These are phyloP conservation scores for Ennomos fuscantarius DNA, from an alignment of 2,888 invertebrate genomes.

Conservation along the genomic window DNA sequence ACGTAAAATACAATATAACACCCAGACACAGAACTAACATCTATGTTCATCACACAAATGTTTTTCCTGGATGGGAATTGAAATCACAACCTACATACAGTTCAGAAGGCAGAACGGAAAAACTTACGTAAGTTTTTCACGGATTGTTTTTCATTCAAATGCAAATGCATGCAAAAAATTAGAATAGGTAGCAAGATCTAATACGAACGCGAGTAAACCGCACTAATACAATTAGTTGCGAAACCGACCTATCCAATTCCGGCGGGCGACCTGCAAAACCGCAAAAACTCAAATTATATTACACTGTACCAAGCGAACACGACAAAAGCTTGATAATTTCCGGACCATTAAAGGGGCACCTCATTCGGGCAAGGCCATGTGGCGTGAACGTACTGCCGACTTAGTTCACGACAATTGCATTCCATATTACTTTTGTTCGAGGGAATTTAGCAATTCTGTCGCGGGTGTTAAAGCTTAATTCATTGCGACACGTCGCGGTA, in stretches of 20 bases:
- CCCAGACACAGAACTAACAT: too few relatives aligned
- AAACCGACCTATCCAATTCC: slow-evolving; percentile 60
- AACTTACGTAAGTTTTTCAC: neutral
- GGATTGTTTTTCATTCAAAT: slow-evolving; percentile 2
- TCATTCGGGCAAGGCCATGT: slow-evolving; percentile 70
- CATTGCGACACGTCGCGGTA: slow-evolving; percentile 52
- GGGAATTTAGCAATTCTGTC: slow-evolving; percentile 65
- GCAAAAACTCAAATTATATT: slow-evolving; percentile 55
- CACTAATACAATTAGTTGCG: slow-evolving; percentile 50
- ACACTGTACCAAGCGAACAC: slow-evolving; percentile 54
- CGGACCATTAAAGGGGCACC: slow-evolving; percentile 72
- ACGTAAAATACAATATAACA: too few relatives aligned
- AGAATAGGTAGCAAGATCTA: slow-evolving; percentile 5
- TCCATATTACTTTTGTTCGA: slow-evolving; percentile 62
- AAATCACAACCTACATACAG: too few relatives aligned
- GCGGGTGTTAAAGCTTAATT: slow-evolving; percentile 61
- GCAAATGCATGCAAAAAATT: neutral
- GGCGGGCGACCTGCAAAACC: slow-evolving; percentile 47
- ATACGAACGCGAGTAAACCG: slow-evolving; percentile 27
- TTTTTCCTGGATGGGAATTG: too few relatives aligned
- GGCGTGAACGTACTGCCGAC: slow-evolving; percentile 63
- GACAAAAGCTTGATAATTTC: slow-evolving; percentile 75
- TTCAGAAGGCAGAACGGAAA: too few relatives aligned
- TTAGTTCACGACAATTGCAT: slow-evolving; percentile 73
- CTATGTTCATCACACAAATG: too few relatives aligned